Conservation (phyloP, 2,888 invertebrate species). For the Cistogaster globosa region DNA sequence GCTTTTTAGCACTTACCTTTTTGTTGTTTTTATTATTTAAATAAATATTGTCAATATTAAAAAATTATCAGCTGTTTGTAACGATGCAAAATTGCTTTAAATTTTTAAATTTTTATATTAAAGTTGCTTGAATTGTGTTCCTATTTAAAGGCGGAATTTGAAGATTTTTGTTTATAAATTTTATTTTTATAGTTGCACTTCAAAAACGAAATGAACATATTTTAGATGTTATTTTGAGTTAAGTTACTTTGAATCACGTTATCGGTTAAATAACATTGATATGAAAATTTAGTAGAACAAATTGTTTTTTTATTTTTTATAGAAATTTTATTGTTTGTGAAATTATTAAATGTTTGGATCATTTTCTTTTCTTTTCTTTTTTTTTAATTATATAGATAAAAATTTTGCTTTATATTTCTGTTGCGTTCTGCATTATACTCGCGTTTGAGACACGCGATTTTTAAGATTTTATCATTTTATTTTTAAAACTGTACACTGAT, state of each 20-base stretch:
- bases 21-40: slow-evolving; percentile 58
- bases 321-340: slow-evolving; percentile 48
- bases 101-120: neutral
- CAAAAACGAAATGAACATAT: neutral
- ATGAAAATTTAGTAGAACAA: slow-evolving; percentile 1
- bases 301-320: slow-evolving; percentile 32
- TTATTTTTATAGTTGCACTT: neutral
- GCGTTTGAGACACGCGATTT: slow-evolving; percentile 68
- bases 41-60: slow-evolving; percentile 50
- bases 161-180: neutral
- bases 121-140: neutral
- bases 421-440: slow-evolving; percentile 63
- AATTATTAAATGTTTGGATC: slow-evolving; percentile 18
- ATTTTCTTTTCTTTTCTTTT: slow-evolving; percentile 43
- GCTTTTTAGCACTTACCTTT: slow-evolving; percentile 63
- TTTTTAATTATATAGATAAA: slow-evolving; percentile 6
- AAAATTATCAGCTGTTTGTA: slow-evolving; percentile 29
- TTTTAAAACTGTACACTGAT: slow-evolving; percentile 12
- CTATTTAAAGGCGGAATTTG: slow-evolving; percentile 25
- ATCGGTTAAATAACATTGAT: slow-evolving; percentile 6
- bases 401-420: slow-evolving; percentile 15
- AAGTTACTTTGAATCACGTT: slow-evolving; percentile 2
- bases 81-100: neutral
- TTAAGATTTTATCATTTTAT: slow-evolving; percentile 62
- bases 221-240: neutral